Conservation (phyloP, 2,113 vertebrate genomes). For the Origma solitaria region DNA sequence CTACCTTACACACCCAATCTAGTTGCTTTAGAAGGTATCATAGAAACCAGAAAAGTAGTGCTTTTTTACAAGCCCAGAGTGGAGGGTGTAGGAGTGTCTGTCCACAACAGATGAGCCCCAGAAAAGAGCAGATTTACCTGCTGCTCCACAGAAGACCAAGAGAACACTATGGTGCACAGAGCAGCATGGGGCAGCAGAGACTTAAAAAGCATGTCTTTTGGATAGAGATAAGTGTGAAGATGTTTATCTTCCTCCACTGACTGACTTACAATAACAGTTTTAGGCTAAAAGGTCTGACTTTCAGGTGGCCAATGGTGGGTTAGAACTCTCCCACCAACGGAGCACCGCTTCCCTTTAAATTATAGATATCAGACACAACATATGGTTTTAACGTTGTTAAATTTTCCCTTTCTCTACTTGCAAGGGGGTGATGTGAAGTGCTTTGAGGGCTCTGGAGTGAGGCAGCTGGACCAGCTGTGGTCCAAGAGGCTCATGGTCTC, state of each 20-base stretch:
- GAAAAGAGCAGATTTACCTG: neutral
- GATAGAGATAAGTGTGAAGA: neutral
- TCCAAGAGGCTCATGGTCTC: neutral
- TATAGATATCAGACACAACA: neutral
- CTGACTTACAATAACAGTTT: neutral
- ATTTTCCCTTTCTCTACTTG: neutral
- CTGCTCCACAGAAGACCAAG: neutral
- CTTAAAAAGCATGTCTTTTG: neutral
- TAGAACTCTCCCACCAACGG: neutral
- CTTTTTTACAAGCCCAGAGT: neutral
- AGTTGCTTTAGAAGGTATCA: neutral
- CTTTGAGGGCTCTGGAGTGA: neutral
- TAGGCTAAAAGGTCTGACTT: neutral
- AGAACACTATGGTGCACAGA: neutral
- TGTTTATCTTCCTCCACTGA: neutral
- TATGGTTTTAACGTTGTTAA: neutral
- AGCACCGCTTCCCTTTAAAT: neutral
- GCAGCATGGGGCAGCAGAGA: neutral
- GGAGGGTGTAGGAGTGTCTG: neutral
- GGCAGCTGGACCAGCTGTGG: neutral
- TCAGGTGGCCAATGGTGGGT: fast-evolving
- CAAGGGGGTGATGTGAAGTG: neutral
- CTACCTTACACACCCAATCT: neutral
- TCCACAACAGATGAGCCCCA: neutral
- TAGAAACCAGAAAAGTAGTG: neutral